Conservation (phyloP, 2,888 invertebrate genomes). For the Leptinotarsa tumamoca region DNA sequence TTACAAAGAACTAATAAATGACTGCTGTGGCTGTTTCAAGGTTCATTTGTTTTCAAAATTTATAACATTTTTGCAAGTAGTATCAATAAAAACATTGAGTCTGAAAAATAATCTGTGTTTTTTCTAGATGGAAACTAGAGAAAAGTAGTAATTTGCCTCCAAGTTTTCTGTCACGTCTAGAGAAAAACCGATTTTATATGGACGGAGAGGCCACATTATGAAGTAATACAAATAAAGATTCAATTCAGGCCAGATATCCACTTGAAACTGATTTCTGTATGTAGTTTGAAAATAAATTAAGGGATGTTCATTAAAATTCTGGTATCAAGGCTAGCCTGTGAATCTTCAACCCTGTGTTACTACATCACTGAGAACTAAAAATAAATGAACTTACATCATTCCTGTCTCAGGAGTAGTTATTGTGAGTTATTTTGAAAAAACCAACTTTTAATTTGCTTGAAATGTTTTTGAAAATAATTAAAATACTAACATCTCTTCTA, state of each 20-base stretch:
- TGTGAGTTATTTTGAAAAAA: no score
- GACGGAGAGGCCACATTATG: slow-evolving; percentile 41
- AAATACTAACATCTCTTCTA: slow-evolving; percentile 51
- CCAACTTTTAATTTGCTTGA: no score
- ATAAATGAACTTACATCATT: no score
- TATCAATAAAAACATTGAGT: neutral
- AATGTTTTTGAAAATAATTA: slow-evolving; percentile 46
- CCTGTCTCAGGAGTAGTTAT: no score
- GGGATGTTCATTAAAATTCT: no score
- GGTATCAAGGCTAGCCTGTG: no score
- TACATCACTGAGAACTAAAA: no score
- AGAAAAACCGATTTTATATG: slow-evolving; percentile 33
- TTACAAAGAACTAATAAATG: slow-evolving; percentile 32
- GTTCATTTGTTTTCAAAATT: neutral
- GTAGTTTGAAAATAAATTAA: no score
- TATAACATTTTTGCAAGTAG: no score
- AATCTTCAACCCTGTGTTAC: no score
- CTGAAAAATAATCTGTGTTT: neutral
- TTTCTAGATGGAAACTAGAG: neutral
- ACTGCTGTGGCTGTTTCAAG: slow-evolving; percentile 55
- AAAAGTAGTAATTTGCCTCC: slow-evolving; percentile 12
- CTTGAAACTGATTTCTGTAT: no score
- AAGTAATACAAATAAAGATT: neutral
- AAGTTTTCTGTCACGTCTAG: slow-evolving; percentile 17
- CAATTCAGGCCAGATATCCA: no score